Evolutionary conservation across 2,797 vertebrate genomes (phyloP), one percentile per base, ranked within the genome.

Genomic region (Poliocrania exsul): DNA sequence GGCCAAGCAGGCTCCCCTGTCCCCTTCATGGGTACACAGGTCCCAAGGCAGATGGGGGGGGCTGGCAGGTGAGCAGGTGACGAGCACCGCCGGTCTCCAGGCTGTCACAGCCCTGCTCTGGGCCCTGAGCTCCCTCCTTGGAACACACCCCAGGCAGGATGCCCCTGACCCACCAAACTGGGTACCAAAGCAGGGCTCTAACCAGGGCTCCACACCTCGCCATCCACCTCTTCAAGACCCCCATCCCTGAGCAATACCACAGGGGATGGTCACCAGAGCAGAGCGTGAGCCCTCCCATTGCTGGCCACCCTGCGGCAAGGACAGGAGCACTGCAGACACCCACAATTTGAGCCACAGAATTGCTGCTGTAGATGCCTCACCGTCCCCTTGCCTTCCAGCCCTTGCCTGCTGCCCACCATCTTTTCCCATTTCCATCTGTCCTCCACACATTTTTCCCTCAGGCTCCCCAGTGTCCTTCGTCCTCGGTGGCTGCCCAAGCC

Each of bases 241-340:
- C 5, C 0, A 0, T 8, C 23, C 26, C 64, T 1, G 1, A 10
- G 6, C 13, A 42, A 9, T 3, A 8, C 29, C 4, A 6, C 1
- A 3, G 23, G 25, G 5, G 16, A 17, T 0, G 0, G 61, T 62
- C 74, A 0, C 17, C 33, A 16, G 49, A 28, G 81, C n/a, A 19
- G 17, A 49, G 26, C 1, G 0, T 0, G 54, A 57, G 61, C 29
- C n/a, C 10, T 23, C 16, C 37, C n/a, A 21, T 33, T 2, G 0
- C 51, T 25, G 50, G 33, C 15, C 44, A 51, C 46, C 38, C 75
- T 8, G 2, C 0, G 12, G 61, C 57, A 29, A 37, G 87, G 73
- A 40, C 49, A 2, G 29, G 6, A 31, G 21, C 47, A 13, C 44
- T 16, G 29, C 25, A 61, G 31, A 26, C 8, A 9, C 14, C 42